phyloP scores from a whole-genome alignment of 1,140 invertebrate species.

The Eumaeus atala region DNA sequence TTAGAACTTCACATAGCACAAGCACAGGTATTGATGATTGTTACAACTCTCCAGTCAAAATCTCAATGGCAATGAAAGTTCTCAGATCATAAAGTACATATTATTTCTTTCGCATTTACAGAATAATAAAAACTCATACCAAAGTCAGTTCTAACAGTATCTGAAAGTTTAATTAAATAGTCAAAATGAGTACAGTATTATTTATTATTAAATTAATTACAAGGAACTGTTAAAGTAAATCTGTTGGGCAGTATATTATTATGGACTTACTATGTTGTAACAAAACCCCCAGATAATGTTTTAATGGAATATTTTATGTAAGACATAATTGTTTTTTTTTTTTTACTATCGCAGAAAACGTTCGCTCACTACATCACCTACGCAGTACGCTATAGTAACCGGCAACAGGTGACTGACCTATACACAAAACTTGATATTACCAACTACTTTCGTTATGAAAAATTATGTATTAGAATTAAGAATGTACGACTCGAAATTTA shows the following conservation, averaged over 20 bases:
- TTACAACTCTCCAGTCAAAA: too few species aligned
- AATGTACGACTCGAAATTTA: slow-evolving; percentile 17
- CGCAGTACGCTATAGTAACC: slow-evolving; percentile 18
- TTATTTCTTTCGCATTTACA: too few species aligned
- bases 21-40: background rate
- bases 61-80: background rate
- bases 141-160: too few species aligned
- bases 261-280: too few species aligned
- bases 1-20: slow-evolving; percentile 21
- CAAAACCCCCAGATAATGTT: background rate
- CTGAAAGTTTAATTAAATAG: too few species aligned
- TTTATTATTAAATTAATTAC: too few species aligned
- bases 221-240: too few species aligned
- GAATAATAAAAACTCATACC: too few species aligned
- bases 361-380: slow-evolving; percentile 19
- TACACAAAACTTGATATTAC: slow-evolving; percentile 8
- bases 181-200: too few species aligned
- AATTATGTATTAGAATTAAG: background rate
- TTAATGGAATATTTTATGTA: background rate
- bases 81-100: background rate
- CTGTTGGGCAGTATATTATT: too few species aligned
- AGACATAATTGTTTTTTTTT: background rate
- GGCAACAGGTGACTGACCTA: slow-evolving; percentile 26
- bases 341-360: background rate
- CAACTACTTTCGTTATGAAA: background rate